phyloP scores from a whole-genome alignment of 1,140 invertebrate species.

The Drosophila paulistorum region DNA sequence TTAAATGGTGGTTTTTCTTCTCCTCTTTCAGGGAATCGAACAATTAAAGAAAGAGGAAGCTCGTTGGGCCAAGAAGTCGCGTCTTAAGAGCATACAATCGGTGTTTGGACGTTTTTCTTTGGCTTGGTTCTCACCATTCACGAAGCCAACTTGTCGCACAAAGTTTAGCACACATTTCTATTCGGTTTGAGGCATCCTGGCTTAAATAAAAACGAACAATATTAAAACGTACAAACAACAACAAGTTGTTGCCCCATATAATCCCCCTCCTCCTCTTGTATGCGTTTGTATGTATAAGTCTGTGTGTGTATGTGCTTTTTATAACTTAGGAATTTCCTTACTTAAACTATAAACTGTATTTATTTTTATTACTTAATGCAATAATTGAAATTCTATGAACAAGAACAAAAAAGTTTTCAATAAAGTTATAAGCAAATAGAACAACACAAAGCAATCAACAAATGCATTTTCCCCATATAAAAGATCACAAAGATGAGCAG shows the following conservation, averaged over 20 bases:
- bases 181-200: conserved; percentile 85
- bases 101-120: conserved; percentile 97
- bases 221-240: conserved; percentile 52
- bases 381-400: conserved; percentile 4
- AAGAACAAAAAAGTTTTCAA: not conserved
- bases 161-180: conserved; percentile 91
- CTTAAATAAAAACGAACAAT: conserved; percentile 63
- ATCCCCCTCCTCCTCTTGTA: conserved; percentile 6
- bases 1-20: not conserved
- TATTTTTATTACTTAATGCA: conserved; percentile 14
- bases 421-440: conserved; percentile 10
- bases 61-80: conserved; percentile 94
- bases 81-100: conserved; percentile 96
- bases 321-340: conserved; percentile 1
- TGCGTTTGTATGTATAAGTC: conserved; percentile 11
- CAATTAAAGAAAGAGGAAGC: conserved; percentile 97
- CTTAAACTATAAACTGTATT: conserved; percentile 21
- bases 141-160: conserved; percentile 89
- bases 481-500: not conserved
- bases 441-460: conserved; percentile 22
- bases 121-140: conserved; percentile 97
- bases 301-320: conserved; percentile 37
- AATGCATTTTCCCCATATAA: conserved; percentile 16
- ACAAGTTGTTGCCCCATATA: conserved; percentile 24
- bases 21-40: conserved; percentile 92